Percentiles rank a stretch among this genome's conserved stretches.
phyloP scores from a whole-genome alignment of 2,888 invertebrate genomes.

The Bellardia bayeri region DNA sequence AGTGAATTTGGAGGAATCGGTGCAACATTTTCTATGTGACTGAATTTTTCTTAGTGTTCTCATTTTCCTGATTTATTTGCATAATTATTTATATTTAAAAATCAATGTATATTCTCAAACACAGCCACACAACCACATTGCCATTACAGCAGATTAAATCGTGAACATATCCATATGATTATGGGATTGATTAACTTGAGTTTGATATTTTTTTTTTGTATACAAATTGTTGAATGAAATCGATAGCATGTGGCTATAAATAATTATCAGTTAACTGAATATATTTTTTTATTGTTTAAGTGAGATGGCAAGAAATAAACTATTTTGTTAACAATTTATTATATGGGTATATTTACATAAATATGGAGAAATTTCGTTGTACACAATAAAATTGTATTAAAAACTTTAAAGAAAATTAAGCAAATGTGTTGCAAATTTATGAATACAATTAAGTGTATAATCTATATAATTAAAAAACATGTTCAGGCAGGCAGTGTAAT shows the following conservation, averaged over 20 bases:
- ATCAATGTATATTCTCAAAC: not conserved
- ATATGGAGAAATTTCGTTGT: not conserved
- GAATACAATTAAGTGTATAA: constrained; percentile 5
- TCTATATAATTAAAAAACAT: not conserved
- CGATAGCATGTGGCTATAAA: constrained; percentile 13
- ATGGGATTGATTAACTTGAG: constrained; percentile 27
- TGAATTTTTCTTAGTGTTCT: constrained; percentile 16
- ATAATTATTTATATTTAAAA: constrained; percentile 36
- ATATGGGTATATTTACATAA: not conserved
- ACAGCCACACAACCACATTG: not conserved
- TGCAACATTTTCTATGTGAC: too few species aligned
- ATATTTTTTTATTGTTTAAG: not conserved
- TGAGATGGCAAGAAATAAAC: not conserved
- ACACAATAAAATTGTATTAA: not conserved
- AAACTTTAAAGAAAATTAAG: constrained; percentile 1
- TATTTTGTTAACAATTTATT: not conserved
- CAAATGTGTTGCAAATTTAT: constrained; percentile 1
- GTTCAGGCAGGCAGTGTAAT: not conserved
- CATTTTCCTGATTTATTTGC: not conserved
- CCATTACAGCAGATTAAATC: constrained; percentile 12
- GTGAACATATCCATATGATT: constrained; percentile 7
- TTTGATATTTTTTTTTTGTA: constrained; percentile 8
- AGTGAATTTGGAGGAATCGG: too few species aligned
- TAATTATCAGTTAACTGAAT: constrained; percentile 24
- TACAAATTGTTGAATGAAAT: constrained; percentile 17